These are phyloP conservation scores for Oreortyx pictus DNA, from an alignment of 2,797 vertebrate genomes.

Conservation along the genomic window DNA sequence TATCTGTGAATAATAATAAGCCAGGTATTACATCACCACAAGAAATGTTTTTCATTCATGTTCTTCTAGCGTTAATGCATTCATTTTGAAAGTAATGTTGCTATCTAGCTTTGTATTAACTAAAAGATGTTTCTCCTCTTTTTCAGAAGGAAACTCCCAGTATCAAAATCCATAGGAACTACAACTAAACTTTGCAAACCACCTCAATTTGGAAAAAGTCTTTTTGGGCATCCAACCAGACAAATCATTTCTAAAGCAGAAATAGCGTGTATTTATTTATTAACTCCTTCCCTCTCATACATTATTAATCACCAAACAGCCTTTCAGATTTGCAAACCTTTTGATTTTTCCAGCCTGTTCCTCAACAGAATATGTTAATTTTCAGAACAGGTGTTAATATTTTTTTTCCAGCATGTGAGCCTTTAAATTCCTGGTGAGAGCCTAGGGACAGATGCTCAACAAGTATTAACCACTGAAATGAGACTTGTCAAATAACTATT, in stretches of 20 bases:
- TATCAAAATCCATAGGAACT: background rate
- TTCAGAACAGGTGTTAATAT: slow-evolving; percentile 1
- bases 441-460: slow-evolving; percentile 15
- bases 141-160: background rate
- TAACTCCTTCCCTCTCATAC: too few relatives aligned
- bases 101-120: background rate
- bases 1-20: background rate
- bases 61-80: background rate
- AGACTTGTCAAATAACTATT: slow-evolving; percentile 55
- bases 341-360: slow-evolving; percentile 28
- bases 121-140: background rate
- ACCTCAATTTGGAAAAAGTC: background rate
- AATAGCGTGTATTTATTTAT: too few relatives aligned
- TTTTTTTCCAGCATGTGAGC: background rate
- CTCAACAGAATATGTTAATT: background rate
- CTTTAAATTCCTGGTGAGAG: slow-evolving; percentile 32
- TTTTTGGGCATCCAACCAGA: background rate
- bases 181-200: background rate
- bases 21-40: background rate
- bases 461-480: slow-evolving; percentile 10
- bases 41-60: background rate
- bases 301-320: background rate
- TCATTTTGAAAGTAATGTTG: background rate
- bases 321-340: slow-evolving; percentile 43
- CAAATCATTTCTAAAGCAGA: background rate